Conservation (phyloP, 1,140 invertebrate genomes). For the Trinorchestia longiramus region DNA sequence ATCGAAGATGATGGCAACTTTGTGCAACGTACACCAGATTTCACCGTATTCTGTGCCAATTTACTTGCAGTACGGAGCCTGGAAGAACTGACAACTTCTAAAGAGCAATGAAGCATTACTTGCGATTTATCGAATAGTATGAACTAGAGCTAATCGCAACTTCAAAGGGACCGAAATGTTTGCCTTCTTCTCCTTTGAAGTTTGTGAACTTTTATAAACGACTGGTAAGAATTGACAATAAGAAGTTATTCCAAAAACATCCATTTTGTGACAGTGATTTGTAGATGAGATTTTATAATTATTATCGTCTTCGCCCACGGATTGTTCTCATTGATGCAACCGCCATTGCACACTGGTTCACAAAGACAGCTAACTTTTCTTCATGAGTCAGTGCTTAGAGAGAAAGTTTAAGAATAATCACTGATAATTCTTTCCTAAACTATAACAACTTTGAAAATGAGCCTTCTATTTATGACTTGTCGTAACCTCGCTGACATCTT, state of each 20-base stretch:
- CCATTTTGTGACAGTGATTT: constrained; percentile 55
- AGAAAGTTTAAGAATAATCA: background rate
- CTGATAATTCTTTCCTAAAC: background rate
- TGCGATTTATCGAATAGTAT: constrained; percentile 41
- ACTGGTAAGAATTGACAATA: constrained; percentile 30
- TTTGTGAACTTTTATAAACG: background rate
- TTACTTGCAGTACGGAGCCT: constrained; percentile 32
- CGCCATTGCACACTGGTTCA: background rate
- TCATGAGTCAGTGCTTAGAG: background rate
- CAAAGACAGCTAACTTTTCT: background rate
- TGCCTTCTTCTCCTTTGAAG: background rate
- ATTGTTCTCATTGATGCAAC: background rate
- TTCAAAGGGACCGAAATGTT: constrained; percentile 22
- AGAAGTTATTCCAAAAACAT: constrained; percentile 41
- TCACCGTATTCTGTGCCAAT: background rate
- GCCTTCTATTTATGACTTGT: background rate
- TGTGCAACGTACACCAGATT: background rate
- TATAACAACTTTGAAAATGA: background rate
- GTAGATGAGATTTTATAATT: constrained; percentile 2
- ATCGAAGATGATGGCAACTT: background rate
- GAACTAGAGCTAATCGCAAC: background rate
- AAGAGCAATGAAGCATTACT: constrained; percentile 16
- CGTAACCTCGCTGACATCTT: background rate
- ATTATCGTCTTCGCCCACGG: constrained; percentile 31
- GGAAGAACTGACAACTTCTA: background rate